Conservation (phyloP, 1,140 invertebrate species). For the Drosophila dunni region DNA sequence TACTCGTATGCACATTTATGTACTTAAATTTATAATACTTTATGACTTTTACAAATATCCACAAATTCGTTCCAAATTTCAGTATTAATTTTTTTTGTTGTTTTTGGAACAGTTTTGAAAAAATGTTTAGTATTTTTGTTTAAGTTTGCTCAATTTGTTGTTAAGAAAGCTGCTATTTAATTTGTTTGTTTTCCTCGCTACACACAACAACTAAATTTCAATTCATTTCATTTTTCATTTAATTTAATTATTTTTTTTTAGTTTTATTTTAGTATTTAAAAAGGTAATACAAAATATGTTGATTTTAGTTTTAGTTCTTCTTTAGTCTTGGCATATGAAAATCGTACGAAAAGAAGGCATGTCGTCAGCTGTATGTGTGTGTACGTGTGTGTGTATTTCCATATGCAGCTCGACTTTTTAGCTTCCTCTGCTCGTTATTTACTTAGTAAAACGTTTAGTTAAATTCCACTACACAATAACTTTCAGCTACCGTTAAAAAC, state of each 20-base stretch:
- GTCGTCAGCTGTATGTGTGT: conserved; percentile 5
- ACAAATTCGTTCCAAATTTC: conserved; percentile 24
- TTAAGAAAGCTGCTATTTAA: conserved; percentile 62
- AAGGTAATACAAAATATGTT: conserved; percentile 79
- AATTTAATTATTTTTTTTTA: conserved; percentile 4
- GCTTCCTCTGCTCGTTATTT: conserved; percentile 9
- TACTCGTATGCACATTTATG: conserved; percentile 15
- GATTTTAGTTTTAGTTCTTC: conserved; percentile 43
- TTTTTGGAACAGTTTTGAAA: background rate
- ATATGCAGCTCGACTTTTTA: conserved; percentile 8
- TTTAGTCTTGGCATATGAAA: conserved; percentile 55
- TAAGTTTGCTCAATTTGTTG: conserved; percentile 11
- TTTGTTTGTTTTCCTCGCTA: conserved; percentile 15
- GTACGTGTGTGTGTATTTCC: conserved; percentile 15
- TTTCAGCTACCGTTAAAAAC: conserved; percentile 27
- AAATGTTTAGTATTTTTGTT: background rate
- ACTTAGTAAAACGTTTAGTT: conserved; percentile 41
- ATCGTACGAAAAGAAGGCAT: conserved; percentile 58
- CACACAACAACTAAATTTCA: conserved; percentile 57
- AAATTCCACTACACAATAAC: conserved; percentile 48
- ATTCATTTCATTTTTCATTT: conserved; percentile 16
- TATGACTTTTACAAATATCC: conserved; percentile 48
- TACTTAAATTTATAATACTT: too few species aligned
- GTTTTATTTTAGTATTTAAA: conserved; percentile 56
- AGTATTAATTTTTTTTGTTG: background rate